Evolutionary conservation across 2,888 invertebrate species (phyloP).

Genomic region (Zhengitettix transpicula): DNA sequence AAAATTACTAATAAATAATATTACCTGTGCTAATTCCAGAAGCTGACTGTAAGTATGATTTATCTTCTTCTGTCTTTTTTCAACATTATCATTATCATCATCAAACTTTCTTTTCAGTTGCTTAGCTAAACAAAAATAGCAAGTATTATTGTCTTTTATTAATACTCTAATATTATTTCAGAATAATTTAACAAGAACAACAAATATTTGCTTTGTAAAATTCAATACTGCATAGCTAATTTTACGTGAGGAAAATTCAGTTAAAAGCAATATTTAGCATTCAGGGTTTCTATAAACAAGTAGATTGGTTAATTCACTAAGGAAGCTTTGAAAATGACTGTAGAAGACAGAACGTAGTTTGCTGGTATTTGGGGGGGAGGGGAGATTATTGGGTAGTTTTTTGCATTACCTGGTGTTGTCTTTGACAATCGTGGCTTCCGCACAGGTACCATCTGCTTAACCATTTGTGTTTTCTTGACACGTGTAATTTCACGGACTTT

Average conservation of each 20-base stretch:
- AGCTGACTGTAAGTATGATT: constrained; percentile 69
- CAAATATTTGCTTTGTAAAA: too few relatives aligned
- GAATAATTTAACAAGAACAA: too few relatives aligned
- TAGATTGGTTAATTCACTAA: too few relatives aligned
- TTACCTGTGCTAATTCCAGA: constrained; percentile 50
- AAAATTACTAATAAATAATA: constrained; percentile 2
- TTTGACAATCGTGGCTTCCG: constrained; percentile 25
- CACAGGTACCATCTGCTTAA: constrained; percentile 70
- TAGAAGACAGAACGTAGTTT: too few relatives aligned
- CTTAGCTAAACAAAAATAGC: constrained; percentile 5
- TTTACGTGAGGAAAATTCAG: too few relatives aligned
- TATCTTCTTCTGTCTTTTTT: constrained; percentile 61
- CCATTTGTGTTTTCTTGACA: constrained; percentile 79
- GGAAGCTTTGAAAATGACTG: too few relatives aligned
- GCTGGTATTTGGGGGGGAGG: too few relatives aligned
- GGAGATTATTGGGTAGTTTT: too few relatives aligned
- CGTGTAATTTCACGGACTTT: constrained; percentile 68
- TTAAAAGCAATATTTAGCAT: too few relatives aligned
- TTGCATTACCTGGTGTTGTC: neutral
- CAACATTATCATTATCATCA: constrained; percentile 59
- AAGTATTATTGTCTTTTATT: neutral
- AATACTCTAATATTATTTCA: too few relatives aligned
- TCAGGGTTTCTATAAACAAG: too few relatives aligned
- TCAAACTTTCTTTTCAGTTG: constrained; percentile 21
- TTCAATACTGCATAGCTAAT: too few relatives aligned